Base-by-base conservation (phyloP, 1,140 invertebrate species). In the Mycetomoellerius zeteki region DNA sequence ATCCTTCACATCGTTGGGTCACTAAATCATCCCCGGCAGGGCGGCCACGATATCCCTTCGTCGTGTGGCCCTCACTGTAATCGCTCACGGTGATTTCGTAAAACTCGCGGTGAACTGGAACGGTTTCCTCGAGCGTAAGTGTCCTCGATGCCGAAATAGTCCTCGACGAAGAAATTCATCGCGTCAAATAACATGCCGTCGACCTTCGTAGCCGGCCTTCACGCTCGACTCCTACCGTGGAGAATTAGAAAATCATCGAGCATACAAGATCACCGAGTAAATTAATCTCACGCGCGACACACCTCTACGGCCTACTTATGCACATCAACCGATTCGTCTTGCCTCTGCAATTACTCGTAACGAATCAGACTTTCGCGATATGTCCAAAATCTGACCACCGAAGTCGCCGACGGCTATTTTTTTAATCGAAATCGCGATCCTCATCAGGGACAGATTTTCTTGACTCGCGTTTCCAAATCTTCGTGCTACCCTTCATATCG, bases 1-100 rank as follows among this genome's bases (percentile, higher is more conserved):
- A 91, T 91, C 87, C 85, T 58, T 73, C 64, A 75, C 75, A 80
- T 88, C 89, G 73, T 84, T 84, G 90, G 82, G 82, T 90, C 56
- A 86, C 82, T 91, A 88, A 91, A 91, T 91, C 89, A 90, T 89
- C 21, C 80, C 69, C 60, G n/a, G 19, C 52, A 62, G 19, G 16
- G 52, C 62, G 64, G 81, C 76, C 50, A 6, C 8, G 37, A 24
- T 88, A 76, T 82, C 81, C 75, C 89, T 8, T 75, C 67, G 60
- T 54, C 33, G 78, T 43, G 76, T 47, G 43, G 14, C 56, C 24
- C 37, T 8, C 76, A 27, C 30, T 33, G 43, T 85, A 85, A 90
- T 90, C 85, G 76, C 62, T 56, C 78, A 21, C 52, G 62, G 50
- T 52, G 89, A 89, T 16, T 86, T 73, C 87, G 72, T 58, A 67